A percentile compares a stretch with the other conserved stretches of the same genome.
Conservation (phyloP, 2,888 invertebrate species). For the Apoderus coryli region DNA sequence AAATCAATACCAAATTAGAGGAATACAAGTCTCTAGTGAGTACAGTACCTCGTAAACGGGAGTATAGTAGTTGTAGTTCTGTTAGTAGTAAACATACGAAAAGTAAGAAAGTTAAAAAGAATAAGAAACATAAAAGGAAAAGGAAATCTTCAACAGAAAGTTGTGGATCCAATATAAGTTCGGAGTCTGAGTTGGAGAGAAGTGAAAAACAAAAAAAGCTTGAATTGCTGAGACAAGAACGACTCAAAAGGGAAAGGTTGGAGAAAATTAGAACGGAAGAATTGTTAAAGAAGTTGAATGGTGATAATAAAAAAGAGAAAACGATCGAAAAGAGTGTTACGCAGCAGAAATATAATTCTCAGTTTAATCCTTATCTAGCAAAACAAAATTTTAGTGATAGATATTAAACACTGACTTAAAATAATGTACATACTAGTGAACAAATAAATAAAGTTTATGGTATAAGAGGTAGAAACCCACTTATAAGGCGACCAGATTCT, state of each 20-base stretch:
- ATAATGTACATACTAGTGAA: no score
- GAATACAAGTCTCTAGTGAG: slow-evolving; percentile 13
- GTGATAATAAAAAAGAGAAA: slow-evolving; percentile 28
- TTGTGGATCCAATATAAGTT: slow-evolving; percentile 13
- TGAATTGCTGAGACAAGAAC: slow-evolving; percentile 56
- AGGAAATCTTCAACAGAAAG: slow-evolving; percentile 21
- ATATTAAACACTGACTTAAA: no score
- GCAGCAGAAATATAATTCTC: slow-evolving; percentile 73
- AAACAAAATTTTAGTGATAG: slow-evolving; percentile 49
- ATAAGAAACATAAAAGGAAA: slow-evolving; percentile 24
- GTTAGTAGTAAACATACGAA: slow-evolving; percentile 33
- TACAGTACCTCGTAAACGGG: slow-evolving; percentile 5
- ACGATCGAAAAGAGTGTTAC: slow-evolving; percentile 18
- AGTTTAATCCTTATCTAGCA: slow-evolving; percentile 86
- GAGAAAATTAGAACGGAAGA: slow-evolving; percentile 60
- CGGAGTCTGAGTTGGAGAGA: slow-evolving; percentile 23
- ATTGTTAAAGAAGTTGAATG: slow-evolving; percentile 54
- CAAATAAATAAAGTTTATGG: no score
- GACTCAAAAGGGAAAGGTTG: slow-evolving; percentile 64
- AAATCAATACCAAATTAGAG: slow-evolving; percentile 18
- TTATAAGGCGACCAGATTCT: no score
- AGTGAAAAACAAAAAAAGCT: slow-evolving; percentile 34
- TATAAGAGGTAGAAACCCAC: no score
- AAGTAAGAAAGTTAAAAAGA: slow-evolving; percentile 28
- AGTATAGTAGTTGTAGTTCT: slow-evolving; percentile 7